Conservation (phyloP, 2,888 invertebrate genomes). For the Lasioglossum vierecki region DNA sequence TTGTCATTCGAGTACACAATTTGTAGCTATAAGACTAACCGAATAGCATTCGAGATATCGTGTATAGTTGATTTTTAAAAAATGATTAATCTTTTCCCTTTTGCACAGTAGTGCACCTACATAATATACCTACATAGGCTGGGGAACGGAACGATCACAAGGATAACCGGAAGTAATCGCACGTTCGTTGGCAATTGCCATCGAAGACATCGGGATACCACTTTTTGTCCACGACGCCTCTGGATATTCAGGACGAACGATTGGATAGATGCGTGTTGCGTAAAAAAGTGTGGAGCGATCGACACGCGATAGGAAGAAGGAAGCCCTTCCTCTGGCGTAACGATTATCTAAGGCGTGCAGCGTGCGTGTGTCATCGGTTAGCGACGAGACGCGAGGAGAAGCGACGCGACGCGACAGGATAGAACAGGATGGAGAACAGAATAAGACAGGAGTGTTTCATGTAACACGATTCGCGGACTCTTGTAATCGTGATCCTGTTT, state of each 20-base stretch:
- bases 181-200: not conserved
- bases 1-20: no score
- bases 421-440: not conserved
- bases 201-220: not conserved
- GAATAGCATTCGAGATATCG: no score
- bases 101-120: no score
- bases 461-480: conserved; percentile 61
- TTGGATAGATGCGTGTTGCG: not conserved
- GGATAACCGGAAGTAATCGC: not conserved
- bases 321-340: conserved; percentile 49
- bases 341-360: conserved; percentile 57
- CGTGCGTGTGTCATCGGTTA: not conserved
- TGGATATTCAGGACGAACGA: not conserved
- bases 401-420: conserved; percentile 1
- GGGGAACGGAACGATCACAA: not conserved
- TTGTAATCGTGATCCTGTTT: conserved; percentile 58
- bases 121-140: no score
- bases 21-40: no score
- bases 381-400: not conserved
- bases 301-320: conserved; percentile 37
- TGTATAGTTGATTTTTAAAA: no score
- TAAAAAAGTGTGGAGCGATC: not conserved
- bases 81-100: no score
- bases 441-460: conserved; percentile 54
- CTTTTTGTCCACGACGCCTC: not conserved